These are phyloP conservation scores for Syngnathus floridae DNA, from an alignment of 2,113 vertebrate species.

Conservation along the genomic window DNA sequence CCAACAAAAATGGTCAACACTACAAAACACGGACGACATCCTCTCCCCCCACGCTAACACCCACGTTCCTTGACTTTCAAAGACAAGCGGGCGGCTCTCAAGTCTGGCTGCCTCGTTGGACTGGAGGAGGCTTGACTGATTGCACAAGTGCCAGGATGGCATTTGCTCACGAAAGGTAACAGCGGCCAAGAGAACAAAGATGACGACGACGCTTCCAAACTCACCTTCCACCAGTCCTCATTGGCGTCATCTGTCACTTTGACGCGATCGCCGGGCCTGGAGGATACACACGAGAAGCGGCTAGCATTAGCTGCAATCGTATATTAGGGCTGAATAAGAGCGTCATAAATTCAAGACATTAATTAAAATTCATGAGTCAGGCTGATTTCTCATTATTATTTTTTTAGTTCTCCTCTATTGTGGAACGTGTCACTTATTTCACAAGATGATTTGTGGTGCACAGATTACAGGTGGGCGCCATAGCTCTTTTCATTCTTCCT, in stretches of 20 bases:
- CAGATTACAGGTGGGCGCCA: no score
- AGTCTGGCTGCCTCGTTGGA: slow-evolving; percentile 7
- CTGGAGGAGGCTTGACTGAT: slow-evolving; percentile 17
- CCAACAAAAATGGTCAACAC: background rate
- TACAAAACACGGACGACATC: background rate
- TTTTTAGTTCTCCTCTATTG: background rate
- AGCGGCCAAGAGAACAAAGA: background rate
- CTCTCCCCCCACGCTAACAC: background rate
- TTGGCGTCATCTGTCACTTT: slow-evolving; percentile 86
- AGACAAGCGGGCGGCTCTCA: slow-evolving; percentile 10
- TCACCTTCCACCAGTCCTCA: slow-evolving; percentile 94
- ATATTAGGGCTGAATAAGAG: background rate
- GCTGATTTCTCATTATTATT: background rate
- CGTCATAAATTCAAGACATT: background rate
- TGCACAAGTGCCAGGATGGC: background rate
- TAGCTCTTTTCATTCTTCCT: slow-evolving; percentile 4
- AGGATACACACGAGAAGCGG: background rate
- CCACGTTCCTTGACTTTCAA: slow-evolving; percentile 29
- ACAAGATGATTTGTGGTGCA: background rate
- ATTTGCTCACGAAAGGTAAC: slow-evolving; percentile 2
- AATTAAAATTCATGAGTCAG: background rate
- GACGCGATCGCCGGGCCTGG: slow-evolving; percentile 83
- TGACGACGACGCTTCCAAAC: slow-evolving; percentile 1
- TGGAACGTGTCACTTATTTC: background rate
- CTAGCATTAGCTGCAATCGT: background rate